A percentile compares a stretch with the other conserved stretches of the same genome.
Conservation (phyloP, 2,888 invertebrate genomes). For the Tipula lateralis region DNA sequence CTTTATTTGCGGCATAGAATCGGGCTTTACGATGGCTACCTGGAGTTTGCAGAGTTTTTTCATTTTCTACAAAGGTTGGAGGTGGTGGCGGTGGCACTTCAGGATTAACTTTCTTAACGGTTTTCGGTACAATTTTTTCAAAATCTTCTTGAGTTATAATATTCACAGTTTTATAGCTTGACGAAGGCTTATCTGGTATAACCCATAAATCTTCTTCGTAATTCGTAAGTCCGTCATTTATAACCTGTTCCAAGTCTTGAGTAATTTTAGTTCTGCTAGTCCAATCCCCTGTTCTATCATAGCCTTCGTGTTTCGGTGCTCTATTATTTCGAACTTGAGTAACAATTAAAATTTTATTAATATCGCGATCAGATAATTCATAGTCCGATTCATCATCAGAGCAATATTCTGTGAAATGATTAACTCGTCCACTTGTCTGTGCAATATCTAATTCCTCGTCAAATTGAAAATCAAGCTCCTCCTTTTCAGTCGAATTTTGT, state of each 20-base stretch:
- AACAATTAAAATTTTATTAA: slow-evolving; percentile 91
- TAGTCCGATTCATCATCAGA: slow-evolving; percentile 78
- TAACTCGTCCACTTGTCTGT: slow-evolving; percentile 63
- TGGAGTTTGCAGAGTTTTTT: slow-evolving; percentile 35
- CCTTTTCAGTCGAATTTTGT: slow-evolving; percentile 50
- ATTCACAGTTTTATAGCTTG: slow-evolving; percentile 78
- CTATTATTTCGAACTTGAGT: slow-evolving; percentile 64
- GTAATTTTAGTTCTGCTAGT: slow-evolving; percentile 88
- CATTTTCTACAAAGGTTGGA: slow-evolving; percentile 47
- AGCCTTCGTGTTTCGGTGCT: slow-evolving; percentile 76
- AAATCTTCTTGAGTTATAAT: slow-evolving; percentile 85
- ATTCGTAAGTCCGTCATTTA: slow-evolving; percentile 92
- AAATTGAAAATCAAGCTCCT: slow-evolving; percentile 93
- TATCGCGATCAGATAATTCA: slow-evolving; percentile 87
- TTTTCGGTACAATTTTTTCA: slow-evolving; percentile 66
- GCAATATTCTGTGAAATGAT: slow-evolving; percentile 71
- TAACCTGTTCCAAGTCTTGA: slow-evolving; percentile 89
- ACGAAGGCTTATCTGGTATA: slow-evolving; percentile 52
- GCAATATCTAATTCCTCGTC: slow-evolving; percentile 91
- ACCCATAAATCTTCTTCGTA: slow-evolving; percentile 95
- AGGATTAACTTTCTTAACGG: slow-evolving; percentile 63
- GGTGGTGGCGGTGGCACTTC: slow-evolving; percentile 81
- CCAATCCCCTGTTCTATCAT: slow-evolving; percentile 88
- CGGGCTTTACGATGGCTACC: slow-evolving; percentile 58
- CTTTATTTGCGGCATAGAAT: slow-evolving; percentile 93